These are phyloP conservation scores for Pelochelys cantorii DNA, from an alignment of 2,797 vertebrate species.

Conservation along the genomic window DNA sequence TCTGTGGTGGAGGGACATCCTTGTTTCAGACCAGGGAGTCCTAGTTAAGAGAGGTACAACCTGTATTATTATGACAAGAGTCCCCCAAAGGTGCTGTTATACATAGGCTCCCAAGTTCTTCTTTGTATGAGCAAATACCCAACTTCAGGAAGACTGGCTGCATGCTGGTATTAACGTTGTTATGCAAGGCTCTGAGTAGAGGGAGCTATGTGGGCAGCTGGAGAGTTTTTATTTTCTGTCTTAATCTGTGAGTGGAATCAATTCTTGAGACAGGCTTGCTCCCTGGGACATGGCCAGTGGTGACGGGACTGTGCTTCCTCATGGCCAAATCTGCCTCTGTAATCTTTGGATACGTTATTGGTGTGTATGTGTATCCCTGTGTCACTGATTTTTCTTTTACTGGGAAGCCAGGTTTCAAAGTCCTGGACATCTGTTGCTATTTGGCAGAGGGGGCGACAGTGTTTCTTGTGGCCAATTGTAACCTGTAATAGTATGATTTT, in stretches of 20 bases:
- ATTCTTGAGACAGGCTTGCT: not conserved
- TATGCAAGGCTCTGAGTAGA: not conserved
- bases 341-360: not conserved
- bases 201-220: not conserved
- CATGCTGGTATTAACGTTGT: not conserved
- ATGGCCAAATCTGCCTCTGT: not conserved
- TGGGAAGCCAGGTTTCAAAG: not conserved
- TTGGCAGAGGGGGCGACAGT: conserved; percentile 5
- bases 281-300: not conserved
- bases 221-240: not conserved
- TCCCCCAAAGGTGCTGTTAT: not conserved
- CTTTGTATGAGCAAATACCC: not conserved
- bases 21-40: too few relatives aligned
- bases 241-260: not conserved
- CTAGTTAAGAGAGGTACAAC: too few relatives aligned
- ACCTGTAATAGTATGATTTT: not conserved
- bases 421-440: not conserved
- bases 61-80: not conserved
- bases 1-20: too few relatives aligned
- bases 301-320: not conserved
- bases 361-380: not conserved
- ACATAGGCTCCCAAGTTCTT: not conserved
- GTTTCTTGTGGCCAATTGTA: not conserved
- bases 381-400: not conserved
- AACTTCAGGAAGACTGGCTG: not conserved